Evolutionary conservation across 1,140 invertebrate genomes (phyloP), one percentile per base, ranked within the genome.

Genomic region (Telenomus remus): DNA sequence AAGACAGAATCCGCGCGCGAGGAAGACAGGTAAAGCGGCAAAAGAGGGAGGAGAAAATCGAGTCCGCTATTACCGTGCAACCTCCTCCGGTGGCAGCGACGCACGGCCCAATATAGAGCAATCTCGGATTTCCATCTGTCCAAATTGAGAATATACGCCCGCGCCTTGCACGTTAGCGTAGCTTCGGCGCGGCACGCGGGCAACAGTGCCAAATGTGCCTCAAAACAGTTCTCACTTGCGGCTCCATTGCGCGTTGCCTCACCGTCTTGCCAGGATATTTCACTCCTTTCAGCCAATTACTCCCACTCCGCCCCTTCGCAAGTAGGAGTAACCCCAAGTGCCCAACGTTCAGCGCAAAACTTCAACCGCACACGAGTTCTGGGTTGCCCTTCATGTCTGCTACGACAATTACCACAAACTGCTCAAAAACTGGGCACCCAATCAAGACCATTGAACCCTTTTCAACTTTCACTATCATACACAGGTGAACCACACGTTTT

Each of bases 41-140:
- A 19, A 55, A 60, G 37, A 51, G 10, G 27, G 57, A 51, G 14
- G 37, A 61, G 64, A 63, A 56, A 59, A 70, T 66, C 63, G 68
- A 73, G 64, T 63, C 76, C 74, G 80, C 80, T 80, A 77, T 79
- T 79, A 79, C 78, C 61, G 77, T 80, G 69, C 72, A 76, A 27
- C 66, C 71, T 79, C 74, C 80, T 79, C 70, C 59, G 76, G 77
- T 80, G 79, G 79, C 79, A 79, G 76, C 78, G 73, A 76, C 83
- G 80, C 82, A 86, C 81, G 72, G 79, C 86, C 85, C 82, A 82
- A 87, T 88, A 88, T 88, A 86, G 86, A 86, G 85, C 87, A 87
- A 87, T 87, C 86, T 87, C 87, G 82, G 85, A 87, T 88, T 87
- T 88, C 86, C 87, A 87, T 85, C 85, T 85, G 83, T 84, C 86